Base-by-base conservation (phyloP, 2,797 vertebrate species). In the Notolepis coatsorum region DNA sequence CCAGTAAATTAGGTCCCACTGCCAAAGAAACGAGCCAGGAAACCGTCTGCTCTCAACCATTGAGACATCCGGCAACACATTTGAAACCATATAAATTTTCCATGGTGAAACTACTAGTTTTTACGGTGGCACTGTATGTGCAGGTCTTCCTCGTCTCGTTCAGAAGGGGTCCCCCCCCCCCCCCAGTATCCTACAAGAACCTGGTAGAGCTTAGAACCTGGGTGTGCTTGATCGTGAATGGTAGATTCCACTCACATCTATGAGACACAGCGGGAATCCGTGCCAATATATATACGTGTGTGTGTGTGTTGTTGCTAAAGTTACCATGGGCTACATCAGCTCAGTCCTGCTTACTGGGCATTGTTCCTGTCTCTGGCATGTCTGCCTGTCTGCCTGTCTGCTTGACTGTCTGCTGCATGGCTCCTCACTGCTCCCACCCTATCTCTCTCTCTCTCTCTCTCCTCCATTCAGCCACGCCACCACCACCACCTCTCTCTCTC, bases 81-180 rank as follows among this genome's bases (percentile, higher is more conserved):
- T 33, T 47, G 51, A 35, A 56, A 13, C 17, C 49, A 42, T 28
- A 31, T 33, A 24, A 25, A 27, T 20, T 43, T 21, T 23, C 58
- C 35, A 35, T 23, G 1, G 75, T 30, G 65, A 61, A 72, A 61
- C 61, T 21, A 28, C 21, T 31, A 27, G 30, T 65, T 57, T 41
- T n/a, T 24, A 24, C 6, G 24, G 3, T 28, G 41, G 17, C 12
- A 49, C 60, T 64, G 63, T n/a, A n/a, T n/a, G n/a, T n/a, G 27
- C 17, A 68, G 48, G 42, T 13, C 15, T 65, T 24, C 57, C 74
- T 73, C 71, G 73, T 86, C 79, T 70, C 80, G 79, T 67, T 6
- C 71, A n/a, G n/a, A 59, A 23, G 69, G 56, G 79, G 48, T n/a
- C n/a, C n/a, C n/a, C n/a, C n/a, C n/a, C n/a, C n/a, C n/a, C 67